A percentile compares a stretch with the other conserved stretches of the same genome.
phyloP scores from a whole-genome alignment of 2,113 vertebrate genomes.

The Montifringilla adamsi region DNA sequence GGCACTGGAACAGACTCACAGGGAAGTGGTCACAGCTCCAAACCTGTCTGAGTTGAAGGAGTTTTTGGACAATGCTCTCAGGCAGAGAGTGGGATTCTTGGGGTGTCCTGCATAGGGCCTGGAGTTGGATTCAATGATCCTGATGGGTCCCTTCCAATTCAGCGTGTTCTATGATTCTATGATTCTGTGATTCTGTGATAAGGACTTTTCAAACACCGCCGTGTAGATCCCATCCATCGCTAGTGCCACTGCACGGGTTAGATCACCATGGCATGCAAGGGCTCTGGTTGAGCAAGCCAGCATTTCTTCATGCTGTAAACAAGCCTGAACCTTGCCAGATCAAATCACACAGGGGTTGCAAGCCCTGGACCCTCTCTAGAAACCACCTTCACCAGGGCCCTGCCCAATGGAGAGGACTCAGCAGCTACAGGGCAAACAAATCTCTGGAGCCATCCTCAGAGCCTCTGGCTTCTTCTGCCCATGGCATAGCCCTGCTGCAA shows the following conservation, averaged over 20 bases:
- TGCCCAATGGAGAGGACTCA: accelerated
- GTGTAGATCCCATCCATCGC: accelerated
- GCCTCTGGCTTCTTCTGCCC: neutral
- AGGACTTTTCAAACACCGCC: neutral
- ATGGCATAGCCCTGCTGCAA: neutral
- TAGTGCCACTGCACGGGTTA: neutral
- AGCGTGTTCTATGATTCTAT: neutral
- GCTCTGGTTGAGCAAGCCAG: neutral
- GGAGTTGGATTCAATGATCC: neutral
- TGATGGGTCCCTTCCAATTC: neutral
- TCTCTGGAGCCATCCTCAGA: neutral
- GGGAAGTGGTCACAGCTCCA: neutral
- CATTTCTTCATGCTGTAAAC: neutral
- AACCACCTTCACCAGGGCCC: neutral
- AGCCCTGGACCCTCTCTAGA: neutral
- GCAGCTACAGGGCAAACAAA: neutral
- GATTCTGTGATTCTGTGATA: neutral
- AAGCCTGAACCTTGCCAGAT: neutral
- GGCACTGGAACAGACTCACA: neutral
- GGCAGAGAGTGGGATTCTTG: neutral
- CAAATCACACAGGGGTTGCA: neutral
- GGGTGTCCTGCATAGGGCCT: neutral
- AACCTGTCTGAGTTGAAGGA: neutral
- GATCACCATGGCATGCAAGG: neutral
- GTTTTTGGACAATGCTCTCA: neutral